phyloP scores from a whole-genome alignment of 2,797 vertebrate species.

The Xiphophorus birchmanni region DNA sequence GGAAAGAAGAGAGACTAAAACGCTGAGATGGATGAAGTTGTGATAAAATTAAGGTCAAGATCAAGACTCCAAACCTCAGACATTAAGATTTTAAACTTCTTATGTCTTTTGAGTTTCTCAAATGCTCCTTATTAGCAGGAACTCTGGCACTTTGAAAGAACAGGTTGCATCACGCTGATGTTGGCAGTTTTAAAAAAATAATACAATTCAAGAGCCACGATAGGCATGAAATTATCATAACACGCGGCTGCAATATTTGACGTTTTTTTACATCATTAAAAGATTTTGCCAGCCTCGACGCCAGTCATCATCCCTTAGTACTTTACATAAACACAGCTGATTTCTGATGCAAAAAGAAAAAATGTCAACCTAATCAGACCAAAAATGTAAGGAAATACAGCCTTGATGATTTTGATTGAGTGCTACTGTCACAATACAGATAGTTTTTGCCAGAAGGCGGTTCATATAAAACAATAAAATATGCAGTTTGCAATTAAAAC shows the following conservation, averaged over 20 bases:
- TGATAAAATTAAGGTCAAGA: neutral
- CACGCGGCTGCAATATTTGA: neutral
- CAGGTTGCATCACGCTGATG: neutral
- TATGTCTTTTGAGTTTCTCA: neutral
- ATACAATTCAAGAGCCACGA: neutral
- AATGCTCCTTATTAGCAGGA: neutral
- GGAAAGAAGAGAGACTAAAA: neutral
- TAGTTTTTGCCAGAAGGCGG: neutral
- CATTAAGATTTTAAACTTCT: neutral
- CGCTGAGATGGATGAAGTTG: neutral
- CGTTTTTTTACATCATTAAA: neutral
- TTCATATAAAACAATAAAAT: neutral
- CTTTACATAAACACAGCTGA: neutral
- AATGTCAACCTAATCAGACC: neutral
- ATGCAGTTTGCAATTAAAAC: neutral
- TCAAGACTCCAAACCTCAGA: neutral
- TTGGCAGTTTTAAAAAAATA: neutral
- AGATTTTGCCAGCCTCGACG: neutral
- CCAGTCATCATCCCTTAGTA: neutral
- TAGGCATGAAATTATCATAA: neutral
- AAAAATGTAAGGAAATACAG: neutral
- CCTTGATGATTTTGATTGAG: neutral
- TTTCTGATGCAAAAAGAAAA: neutral
- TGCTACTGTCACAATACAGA: neutral
- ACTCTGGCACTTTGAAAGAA: neutral